phyloP scores from a whole-genome alignment of 2,888 invertebrate species.

The Antheraea yamamai region DNA sequence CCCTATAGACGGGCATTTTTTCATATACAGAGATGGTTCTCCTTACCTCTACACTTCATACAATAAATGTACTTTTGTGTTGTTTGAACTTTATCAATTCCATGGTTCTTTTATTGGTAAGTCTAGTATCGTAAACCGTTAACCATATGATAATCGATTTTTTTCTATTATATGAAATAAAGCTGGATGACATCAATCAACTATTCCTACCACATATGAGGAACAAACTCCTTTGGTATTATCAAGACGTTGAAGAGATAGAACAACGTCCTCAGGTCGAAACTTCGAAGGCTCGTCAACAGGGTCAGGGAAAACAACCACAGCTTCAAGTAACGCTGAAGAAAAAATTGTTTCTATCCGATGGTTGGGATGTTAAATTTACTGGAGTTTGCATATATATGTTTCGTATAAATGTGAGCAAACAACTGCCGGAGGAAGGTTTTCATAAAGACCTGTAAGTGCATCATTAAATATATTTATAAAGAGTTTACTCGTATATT shows the following conservation, averaged over 20 bases:
- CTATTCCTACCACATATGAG: slow-evolving; percentile 92
- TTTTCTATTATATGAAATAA: not conserved
- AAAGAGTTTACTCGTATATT: not conserved
- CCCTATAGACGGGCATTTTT: too few species aligned
- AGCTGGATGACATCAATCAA: slow-evolving; percentile 93
- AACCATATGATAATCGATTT: not conserved
- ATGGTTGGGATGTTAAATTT: slow-evolving; percentile 91
- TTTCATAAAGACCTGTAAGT: slow-evolving; percentile 91
- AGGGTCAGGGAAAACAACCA: slow-evolving; percentile 71
- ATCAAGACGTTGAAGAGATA: slow-evolving; percentile 91
- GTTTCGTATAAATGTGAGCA: slow-evolving; percentile 91
- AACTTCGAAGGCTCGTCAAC: slow-evolving; percentile 71
- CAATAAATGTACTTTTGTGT: too few species aligned
- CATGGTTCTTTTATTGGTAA: too few species aligned
- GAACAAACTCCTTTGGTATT: slow-evolving; percentile 93
- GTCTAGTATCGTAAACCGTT: not conserved
- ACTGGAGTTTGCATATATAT: slow-evolving; percentile 93
- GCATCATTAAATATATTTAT: not conserved
- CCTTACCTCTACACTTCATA: too few species aligned
- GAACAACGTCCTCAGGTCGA: slow-evolving; percentile 78
- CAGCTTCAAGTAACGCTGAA: slow-evolving; percentile 78
- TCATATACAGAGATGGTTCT: too few species aligned
- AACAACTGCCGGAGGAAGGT: slow-evolving; percentile 95
- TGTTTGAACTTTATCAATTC: too few species aligned
- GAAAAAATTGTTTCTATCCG: slow-evolving; percentile 92